Evolutionary conservation across 2,113 vertebrate species (phyloP).

Genomic region (mouse (Mus musculus)): DNA sequence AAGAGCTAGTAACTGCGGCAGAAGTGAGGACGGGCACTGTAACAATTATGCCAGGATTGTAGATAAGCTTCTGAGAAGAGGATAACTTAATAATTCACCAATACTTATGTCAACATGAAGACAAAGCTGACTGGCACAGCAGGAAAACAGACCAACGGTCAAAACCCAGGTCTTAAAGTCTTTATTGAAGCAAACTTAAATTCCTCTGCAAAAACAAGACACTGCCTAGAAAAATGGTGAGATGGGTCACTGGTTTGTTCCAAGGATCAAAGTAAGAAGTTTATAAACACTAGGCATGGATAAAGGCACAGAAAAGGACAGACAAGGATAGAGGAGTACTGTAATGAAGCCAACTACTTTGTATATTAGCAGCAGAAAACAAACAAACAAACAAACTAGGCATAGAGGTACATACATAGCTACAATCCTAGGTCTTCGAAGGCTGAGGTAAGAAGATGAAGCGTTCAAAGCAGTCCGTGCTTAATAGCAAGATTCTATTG

Average conservation of each 20-base stretch:
- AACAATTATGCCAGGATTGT: background rate
- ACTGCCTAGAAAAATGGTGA: background rate
- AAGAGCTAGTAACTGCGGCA: background rate
- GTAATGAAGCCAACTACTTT: background rate
- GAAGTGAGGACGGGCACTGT: background rate
- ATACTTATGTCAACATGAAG: background rate
- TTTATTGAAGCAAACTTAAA: conserved; percentile 43
- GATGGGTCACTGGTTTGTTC: background rate
- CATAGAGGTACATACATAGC: background rate
- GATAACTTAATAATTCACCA: background rate
- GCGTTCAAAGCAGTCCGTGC: background rate
- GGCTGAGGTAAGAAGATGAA: background rate
- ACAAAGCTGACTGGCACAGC: background rate
- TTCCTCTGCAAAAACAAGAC: conserved; percentile 4
- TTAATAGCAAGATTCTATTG: background rate
- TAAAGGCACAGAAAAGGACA: background rate
- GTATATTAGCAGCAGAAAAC: background rate
- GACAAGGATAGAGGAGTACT: background rate
- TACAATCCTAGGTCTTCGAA: background rate
- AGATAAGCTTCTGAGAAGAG: background rate
- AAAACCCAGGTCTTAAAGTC: background rate
- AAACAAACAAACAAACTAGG: no score
- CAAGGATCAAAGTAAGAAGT: background rate
- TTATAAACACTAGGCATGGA: background rate
- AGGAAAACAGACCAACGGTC: background rate